A percentile compares a stretch with the other conserved stretches of the same genome.
Evolutionary conservation across 2,888 invertebrate species (phyloP).

Genomic region (Prenolepis imparis): DNA sequence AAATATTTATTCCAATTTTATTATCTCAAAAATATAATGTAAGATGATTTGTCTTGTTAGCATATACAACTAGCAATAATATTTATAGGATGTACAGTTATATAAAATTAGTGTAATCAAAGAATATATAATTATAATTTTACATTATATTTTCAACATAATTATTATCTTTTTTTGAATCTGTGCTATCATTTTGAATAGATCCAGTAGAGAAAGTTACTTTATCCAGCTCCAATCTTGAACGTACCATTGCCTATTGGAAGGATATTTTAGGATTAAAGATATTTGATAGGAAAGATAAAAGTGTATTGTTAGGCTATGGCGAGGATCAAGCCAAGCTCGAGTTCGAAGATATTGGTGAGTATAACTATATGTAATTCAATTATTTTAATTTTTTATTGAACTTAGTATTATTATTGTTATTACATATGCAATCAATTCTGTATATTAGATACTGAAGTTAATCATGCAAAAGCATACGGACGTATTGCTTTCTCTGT

Average conservation of each 20-base stretch:
- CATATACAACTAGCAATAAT: background rate
- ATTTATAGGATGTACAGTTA: background rate
- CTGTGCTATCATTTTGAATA: slow-evolving; percentile 80
- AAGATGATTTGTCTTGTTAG: background rate
- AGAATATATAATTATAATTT: slow-evolving; percentile 2
- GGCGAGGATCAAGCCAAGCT: slow-evolving; percentile 91
- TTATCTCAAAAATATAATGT: background rate
- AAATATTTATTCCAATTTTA: background rate
- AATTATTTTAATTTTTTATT: slow-evolving; percentile 35
- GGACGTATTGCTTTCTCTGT: slow-evolving; percentile 98
- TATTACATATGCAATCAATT: background rate
- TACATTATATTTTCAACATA: background rate
- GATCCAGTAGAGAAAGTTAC: slow-evolving; percentile 94
- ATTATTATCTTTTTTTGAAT: slow-evolving; percentile 17
- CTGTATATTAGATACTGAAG: slow-evolving; percentile 87
- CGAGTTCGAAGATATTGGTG: slow-evolving; percentile 92
- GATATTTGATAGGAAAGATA: slow-evolving; percentile 89
- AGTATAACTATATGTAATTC: slow-evolving; percentile 27
- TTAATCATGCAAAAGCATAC: slow-evolving; percentile 96
- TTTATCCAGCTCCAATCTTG: slow-evolving; percentile 92
- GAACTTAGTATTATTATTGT: slow-evolving; percentile 12
- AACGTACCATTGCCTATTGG: slow-evolving; percentile 94
- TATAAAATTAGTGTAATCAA: background rate
- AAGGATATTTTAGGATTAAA: slow-evolving; percentile 92
- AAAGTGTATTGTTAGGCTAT: slow-evolving; percentile 91